phyloP scores from a whole-genome alignment of 1,140 invertebrate species.

The Schlechtendalia chinensis region DNA sequence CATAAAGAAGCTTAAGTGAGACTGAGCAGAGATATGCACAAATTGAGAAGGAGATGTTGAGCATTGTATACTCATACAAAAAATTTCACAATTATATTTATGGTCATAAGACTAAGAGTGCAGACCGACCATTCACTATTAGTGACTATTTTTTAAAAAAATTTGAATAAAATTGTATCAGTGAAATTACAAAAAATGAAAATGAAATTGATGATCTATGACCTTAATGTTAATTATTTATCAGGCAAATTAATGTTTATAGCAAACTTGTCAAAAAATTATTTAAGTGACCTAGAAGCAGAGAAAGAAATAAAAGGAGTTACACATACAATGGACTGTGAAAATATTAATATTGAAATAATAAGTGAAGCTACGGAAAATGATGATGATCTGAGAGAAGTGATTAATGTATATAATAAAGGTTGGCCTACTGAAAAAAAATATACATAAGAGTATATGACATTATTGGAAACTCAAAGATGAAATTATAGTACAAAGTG shows the following conservation, averaged over 20 bases:
- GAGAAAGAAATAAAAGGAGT: background rate
- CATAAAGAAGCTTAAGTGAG: slow-evolving; percentile 54
- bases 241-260: slow-evolving; percentile 53
- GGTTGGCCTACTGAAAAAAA: slow-evolving; percentile 23
- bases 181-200: slow-evolving; percentile 54
- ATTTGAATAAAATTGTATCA: slow-evolving; percentile 53
- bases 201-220: slow-evolving; percentile 52
- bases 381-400: slow-evolving; percentile 60
- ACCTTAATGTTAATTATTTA: slow-evolving; percentile 55
- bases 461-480: slow-evolving; percentile 1
- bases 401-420: slow-evolving; percentile 56
- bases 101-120: slow-evolving; percentile 53
- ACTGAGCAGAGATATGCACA: slow-evolving; percentile 55
- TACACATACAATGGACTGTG: background rate
- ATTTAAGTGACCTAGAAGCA: background rate
- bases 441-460: background rate
- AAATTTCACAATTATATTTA: slow-evolving; percentile 55
- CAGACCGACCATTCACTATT: slow-evolving; percentile 59
- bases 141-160: slow-evolving; percentile 57
- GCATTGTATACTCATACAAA: slow-evolving; percentile 54
- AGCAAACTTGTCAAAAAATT: slow-evolving; percentile 51
- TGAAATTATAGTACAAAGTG: slow-evolving; percentile 1
- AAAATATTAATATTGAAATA: slow-evolving; percentile 31
- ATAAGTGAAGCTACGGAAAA: slow-evolving; percentile 56
- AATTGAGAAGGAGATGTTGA: slow-evolving; percentile 56